Conservation (phyloP, 1,140 invertebrate genomes). For the Drosophila triauraria region DNA sequence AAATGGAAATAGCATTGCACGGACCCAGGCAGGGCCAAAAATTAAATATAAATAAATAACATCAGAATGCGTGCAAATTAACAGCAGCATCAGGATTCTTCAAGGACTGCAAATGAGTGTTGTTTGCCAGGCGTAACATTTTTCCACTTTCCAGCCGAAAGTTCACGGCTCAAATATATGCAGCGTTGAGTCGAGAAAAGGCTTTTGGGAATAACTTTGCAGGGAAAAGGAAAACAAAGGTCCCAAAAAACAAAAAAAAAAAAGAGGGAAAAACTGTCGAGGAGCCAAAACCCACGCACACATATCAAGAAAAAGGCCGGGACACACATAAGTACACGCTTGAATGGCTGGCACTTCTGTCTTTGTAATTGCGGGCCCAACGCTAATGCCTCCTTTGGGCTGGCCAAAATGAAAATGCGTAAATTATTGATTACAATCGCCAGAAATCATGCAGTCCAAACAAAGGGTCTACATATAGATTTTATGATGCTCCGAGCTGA, state of each 20-base stretch:
- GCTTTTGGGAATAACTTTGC: conserved; percentile 61
- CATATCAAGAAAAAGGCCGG: conserved; percentile 5
- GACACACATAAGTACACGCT: conserved; percentile 55
- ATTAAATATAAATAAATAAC: conserved; percentile 79
- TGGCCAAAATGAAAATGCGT: conserved; percentile 77
- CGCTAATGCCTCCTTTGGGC: conserved; percentile 77
- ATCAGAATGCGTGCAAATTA: conserved; percentile 61
- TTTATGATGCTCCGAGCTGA: conserved; percentile 64
- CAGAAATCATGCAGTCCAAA: conserved; percentile 65
- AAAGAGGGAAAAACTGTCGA: conserved; percentile 24
- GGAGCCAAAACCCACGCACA: conserved; percentile 17
- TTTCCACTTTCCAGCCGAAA: conserved; percentile 51
- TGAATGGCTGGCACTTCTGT: conserved; percentile 73
- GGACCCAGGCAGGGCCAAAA: conserved; percentile 18
- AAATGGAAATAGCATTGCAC: conserved; percentile 20
- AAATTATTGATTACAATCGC: conserved; percentile 84
- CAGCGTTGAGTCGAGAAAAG: conserved; percentile 69
- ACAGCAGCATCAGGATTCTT: conserved; percentile 44
- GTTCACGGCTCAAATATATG: conserved; percentile 56
- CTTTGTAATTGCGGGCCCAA: conserved; percentile 73
- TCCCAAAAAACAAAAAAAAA: conserved; percentile 11
- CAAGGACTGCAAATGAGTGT: conserved; percentile 32
- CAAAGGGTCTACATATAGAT: conserved; percentile 58
- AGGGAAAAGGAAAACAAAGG: conserved; percentile 23
- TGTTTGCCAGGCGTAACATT: conserved; percentile 27